These are phyloP conservation scores for Agonopterix alstromeriana DNA, from an alignment of 2,888 invertebrate genomes.

Conservation along the genomic window DNA sequence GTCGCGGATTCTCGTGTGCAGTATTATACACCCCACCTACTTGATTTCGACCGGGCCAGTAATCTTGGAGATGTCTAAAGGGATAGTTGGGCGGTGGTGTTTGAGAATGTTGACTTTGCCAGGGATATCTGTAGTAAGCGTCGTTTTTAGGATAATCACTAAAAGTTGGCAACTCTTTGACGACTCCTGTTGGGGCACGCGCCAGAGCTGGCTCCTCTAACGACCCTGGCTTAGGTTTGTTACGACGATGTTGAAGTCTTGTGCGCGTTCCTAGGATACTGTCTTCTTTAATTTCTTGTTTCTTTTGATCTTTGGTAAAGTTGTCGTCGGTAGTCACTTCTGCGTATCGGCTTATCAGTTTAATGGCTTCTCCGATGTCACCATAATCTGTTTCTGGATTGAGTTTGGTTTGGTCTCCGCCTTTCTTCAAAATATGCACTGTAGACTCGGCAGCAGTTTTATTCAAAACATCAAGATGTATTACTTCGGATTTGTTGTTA, in stretches of 20 bases:
- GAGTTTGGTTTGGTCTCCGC: conserved; percentile 50
- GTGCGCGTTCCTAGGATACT: conserved; percentile 62
- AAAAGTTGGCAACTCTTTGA: not conserved
- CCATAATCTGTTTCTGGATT: conserved; percentile 68
- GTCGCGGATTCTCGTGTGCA: conserved; percentile 56
- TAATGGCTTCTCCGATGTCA: conserved; percentile 69
- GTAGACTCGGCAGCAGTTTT: conserved; percentile 19
- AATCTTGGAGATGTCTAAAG: conserved; percentile 64
- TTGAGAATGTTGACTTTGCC: conserved; percentile 54
- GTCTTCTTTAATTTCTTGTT: conserved; percentile 44
- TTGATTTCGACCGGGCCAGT: conserved; percentile 59
- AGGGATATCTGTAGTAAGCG: conserved; percentile 55
- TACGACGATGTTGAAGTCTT: conserved; percentile 61
- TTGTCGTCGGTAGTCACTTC: conserved; percentile 70
- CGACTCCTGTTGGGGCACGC: not conserved
- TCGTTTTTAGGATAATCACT: not conserved
- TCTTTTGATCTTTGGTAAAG: conserved; percentile 58
- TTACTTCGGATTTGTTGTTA: conserved; percentile 9
- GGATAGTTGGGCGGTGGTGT: conserved; percentile 61
- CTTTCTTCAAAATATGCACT: conserved; percentile 36
- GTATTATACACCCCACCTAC: conserved; percentile 58
- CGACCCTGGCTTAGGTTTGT: conserved; percentile 45
- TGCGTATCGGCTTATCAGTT: conserved; percentile 67
- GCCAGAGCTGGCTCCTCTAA: conserved; percentile 15
- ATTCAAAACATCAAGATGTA: conserved; percentile 6